These are phyloP conservation scores for Upupa epops DNA, from an alignment of 2,113 vertebrate species.

Conservation along the genomic window DNA sequence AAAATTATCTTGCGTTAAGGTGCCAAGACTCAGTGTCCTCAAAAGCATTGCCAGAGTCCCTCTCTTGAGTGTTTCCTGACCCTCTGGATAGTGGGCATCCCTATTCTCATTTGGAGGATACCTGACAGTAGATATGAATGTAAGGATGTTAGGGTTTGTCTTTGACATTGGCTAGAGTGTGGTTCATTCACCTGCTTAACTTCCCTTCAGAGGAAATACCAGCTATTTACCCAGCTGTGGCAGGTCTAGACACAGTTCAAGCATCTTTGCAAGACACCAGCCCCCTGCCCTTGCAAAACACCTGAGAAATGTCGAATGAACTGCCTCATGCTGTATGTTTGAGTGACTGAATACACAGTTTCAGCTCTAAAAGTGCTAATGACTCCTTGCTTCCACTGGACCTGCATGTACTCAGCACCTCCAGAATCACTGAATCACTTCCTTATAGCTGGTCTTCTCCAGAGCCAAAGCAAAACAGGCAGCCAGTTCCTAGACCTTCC, in stretches of 20 bases:
- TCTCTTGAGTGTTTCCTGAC: not conserved
- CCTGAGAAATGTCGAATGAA: not conserved
- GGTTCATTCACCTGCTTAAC: not conserved
- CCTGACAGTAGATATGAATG: too few relatives aligned
- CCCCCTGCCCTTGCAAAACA: not conserved
- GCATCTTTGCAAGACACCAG: not conserved
- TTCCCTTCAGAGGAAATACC: not conserved
- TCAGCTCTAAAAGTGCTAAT: not conserved
- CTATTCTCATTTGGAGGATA: not conserved
- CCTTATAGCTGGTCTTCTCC: not conserved
- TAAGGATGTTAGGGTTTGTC: not conserved
- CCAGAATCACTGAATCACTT: not conserved
- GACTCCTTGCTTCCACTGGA: not conserved
- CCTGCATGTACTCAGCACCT: not conserved
- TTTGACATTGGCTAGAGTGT: not conserved
- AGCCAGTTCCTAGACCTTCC: not conserved
- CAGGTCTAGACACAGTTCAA: not conserved
- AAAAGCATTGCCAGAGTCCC: not conserved
- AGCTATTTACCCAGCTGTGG: not conserved
- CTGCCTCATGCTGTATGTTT: rapidly evolving
- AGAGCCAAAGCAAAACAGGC: not conserved
- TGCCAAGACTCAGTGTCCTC: not conserved
- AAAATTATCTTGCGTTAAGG: not conserved
- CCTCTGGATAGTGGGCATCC: not conserved
- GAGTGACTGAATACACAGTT: not conserved